phyloP scores from a whole-genome alignment of 1,140 invertebrate species.

The Mamestra configurata region DNA sequence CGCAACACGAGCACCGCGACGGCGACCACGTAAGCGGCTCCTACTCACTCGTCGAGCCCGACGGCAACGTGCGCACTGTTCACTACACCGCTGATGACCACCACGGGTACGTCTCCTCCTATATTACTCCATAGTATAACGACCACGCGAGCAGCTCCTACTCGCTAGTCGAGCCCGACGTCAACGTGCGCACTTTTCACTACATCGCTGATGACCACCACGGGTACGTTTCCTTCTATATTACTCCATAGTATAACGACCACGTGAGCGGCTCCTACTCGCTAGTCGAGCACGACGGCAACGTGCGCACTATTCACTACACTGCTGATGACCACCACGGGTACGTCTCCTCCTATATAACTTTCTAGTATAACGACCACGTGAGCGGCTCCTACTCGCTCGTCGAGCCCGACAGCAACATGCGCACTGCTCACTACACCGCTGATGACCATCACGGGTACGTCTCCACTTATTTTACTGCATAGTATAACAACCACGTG shows the following conservation, averaged over 20 bases:
- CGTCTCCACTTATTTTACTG: no score
- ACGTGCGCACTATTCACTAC: constrained; percentile 85
- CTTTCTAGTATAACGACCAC: background rate
- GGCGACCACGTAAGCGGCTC: constrained; percentile 87
- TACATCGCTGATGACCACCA: no score
- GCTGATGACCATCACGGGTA: no score
- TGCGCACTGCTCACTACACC: no score
- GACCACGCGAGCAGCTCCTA: no score
- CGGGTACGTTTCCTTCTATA: no score
- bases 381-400: no score
- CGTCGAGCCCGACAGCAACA: no score
- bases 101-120: constrained; percentile 57
- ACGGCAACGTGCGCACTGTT: constrained; percentile 85
- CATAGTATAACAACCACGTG: no score
- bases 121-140: background rate
- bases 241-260: no score
- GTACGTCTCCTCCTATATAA: constrained; percentile 47
- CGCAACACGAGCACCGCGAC: constrained; percentile 85
- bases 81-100: constrained; percentile 84
- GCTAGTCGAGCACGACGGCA: constrained; percentile 86
- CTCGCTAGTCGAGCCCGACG: no score
- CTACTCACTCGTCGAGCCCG: constrained; percentile 86
- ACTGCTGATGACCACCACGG: constrained; percentile 77
- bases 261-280: constrained; percentile 86
- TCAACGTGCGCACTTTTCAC: no score